Evolutionary conservation across 2,113 vertebrate species (phyloP).

Genomic region (Zosterops lateralis): DNA sequence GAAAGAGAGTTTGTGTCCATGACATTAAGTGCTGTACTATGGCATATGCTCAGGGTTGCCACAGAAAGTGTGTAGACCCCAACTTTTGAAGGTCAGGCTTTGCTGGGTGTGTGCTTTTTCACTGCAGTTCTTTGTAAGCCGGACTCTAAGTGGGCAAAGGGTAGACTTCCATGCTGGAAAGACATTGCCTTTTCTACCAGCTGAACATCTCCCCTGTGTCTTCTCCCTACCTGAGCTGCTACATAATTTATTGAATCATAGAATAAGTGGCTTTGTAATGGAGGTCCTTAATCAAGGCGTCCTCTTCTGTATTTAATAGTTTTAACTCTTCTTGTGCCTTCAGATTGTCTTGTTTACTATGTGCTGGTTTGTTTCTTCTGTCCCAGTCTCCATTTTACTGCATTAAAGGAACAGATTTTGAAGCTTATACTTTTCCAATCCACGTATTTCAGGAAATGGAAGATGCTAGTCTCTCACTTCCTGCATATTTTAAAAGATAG

Average conservation of each 20-base stretch:
- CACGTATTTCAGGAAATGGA: background rate
- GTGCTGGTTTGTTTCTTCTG: background rate
- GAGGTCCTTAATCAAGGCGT: background rate
- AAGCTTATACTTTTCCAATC: background rate
- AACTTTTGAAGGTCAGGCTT: background rate
- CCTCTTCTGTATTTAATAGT: background rate
- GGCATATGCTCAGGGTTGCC: background rate
- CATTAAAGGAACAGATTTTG: background rate
- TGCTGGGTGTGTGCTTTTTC: background rate
- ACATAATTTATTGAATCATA: background rate
- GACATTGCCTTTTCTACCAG: background rate
- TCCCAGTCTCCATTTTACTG: background rate
- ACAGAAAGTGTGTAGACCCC: background rate
- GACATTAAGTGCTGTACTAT: background rate
- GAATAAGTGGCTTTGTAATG: background rate
- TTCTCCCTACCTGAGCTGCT: background rate
- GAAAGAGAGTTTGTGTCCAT: background rate
- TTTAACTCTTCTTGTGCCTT: background rate
- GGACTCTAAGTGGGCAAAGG: background rate
- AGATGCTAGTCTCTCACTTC: background rate
- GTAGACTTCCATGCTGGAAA: background rate
- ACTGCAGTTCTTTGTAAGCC: background rate
- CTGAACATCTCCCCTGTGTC: background rate
- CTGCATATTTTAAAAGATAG: background rate
- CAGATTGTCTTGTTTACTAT: background rate